Evolutionary conservation across 35 echinoderm and acorn worm species (phyloP), one percentile per base, ranked within the genome.

Genomic region (Heliocidaris erythrogramma): DNA sequence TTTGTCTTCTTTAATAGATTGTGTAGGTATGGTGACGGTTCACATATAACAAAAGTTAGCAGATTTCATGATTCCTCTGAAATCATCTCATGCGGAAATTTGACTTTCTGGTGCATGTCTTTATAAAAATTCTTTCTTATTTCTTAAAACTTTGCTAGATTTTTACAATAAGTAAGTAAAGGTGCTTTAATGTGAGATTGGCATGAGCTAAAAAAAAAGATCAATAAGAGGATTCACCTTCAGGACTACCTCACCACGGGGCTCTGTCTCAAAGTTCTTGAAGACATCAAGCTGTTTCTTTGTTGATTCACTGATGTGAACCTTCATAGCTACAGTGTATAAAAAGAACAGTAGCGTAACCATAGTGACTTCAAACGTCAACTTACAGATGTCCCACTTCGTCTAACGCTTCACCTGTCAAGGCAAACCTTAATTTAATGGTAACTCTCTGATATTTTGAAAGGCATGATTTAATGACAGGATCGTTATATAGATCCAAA

Each of bases 181-280:
- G 5, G 65, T n/a, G 7, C 2, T 42, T 56, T 56, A 56, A 9
- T 56, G 1, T 56, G 52, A 56, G 11, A 56, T 56, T 13, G 24
- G 24, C 61, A 78, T 78, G 21, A 5, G 65, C 27, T 27, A 78
- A 3, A 78, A 7, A 24, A 78, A 42, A 7, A 78, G 65, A 78
- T 21, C 65, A 78, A 78, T 21, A 8, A 18, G 35, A 42, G 3
- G 35, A 42, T 42, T 78, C 29, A 89, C 87, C 87, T 89, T 89
- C 47, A 89, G 29, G 31, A 89, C 87, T 47, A 89, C 87, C 47
- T 89, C 87, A 32, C 87, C 87, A 47, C 87, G 87, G 31, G 31
- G 87, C 42, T 89, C 87, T 48, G 47, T 48, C 31, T 89, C 47
- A 6, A 89, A 89, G 87, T 4, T 89, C 87, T 48, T 48, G 18